Evolutionary conservation across 2,113 vertebrate species (phyloP).

Genomic region (Entomyzon cyanotis): DNA sequence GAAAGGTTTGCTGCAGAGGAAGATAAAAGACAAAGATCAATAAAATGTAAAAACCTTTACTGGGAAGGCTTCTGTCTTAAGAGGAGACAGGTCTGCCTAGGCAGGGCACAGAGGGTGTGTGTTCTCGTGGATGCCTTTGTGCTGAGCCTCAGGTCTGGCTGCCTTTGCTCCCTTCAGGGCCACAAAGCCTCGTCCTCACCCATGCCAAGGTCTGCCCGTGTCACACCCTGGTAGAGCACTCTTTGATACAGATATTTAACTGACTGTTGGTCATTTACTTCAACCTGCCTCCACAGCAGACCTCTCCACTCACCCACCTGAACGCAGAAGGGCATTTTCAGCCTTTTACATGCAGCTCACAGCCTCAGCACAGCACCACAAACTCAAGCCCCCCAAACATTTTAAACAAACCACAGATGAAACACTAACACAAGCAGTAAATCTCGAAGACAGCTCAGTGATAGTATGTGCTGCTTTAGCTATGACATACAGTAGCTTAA

Average conservation of each 20-base stretch:
- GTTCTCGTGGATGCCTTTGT: not conserved
- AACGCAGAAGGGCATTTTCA: not conserved
- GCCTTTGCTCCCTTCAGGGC: not conserved
- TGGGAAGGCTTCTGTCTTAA: conserved; percentile 17
- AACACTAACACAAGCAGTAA: conserved; percentile 59
- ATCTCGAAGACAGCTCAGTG: conserved; percentile 63
- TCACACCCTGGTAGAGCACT: not conserved
- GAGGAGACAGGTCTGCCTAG: not conserved
- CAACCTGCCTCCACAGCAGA: not conserved
- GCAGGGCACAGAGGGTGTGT: fast-evolving
- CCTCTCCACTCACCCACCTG: not conserved
- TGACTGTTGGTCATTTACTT: not conserved
- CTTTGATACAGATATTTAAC: not conserved
- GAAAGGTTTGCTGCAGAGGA: conserved; percentile 41
- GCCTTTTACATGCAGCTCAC: conserved; percentile 30
- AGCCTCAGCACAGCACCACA: not conserved
- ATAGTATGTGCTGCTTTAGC: conserved; percentile 66
- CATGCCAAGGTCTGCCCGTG: not conserved
- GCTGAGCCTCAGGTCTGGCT: not conserved
- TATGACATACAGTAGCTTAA: conserved; percentile 56
- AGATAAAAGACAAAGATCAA: conserved; percentile 56
- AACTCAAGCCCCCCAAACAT: conserved; percentile 19
- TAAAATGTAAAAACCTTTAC: conserved; percentile 44
- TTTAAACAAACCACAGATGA: conserved; percentile 55
- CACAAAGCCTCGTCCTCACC: not conserved